Evolutionary conservation across 1,140 invertebrate species (phyloP), one percentile per base, ranked within the genome.

Genomic region (Lepidurus apus): DNA sequence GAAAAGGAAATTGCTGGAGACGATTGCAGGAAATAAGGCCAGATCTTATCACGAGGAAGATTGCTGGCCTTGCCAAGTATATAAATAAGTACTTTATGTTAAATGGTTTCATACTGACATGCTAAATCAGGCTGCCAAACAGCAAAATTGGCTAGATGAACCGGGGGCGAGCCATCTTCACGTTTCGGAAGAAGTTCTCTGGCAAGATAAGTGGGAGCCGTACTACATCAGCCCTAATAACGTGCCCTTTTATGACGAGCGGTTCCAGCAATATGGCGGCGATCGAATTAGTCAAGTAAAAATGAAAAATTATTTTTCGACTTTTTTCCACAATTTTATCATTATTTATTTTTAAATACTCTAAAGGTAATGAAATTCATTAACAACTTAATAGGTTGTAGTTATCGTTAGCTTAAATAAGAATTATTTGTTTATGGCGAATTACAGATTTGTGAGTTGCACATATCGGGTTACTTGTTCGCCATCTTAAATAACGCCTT

Each of bases 211-310:
- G 0, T 91, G 88, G 88, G 89, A 91, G 82, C 89, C 89, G 5
- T 90, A 90, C 82, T 90, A 87, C 83, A 89, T 91, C 79, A 82
- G 84, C 26, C 80, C 83, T 7, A 88, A 87, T 79, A 82, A 82
- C 45, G 84, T 86, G 5, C 89, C 89, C 13, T 82, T 85, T 26
- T 90, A 89, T 83, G 89, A 91, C 81, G 89, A 90, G 82, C 82
- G 89, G 53, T 91, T 91, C 81, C 87, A 88, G 79, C 89, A 90
- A 82, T 90, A 89, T 84, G 89, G 89, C 24, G 90, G 88, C 82
- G 90, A 90, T 81, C 83, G 89, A 81, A 88, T 90, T 34, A 90
- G 89, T 83, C 89, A 90, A 84, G 89, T 89, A 84, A 82, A 47
- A 7, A 11, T 65, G 0, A 13, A n/a, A 7, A 7, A 65, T 65